Conservation (phyloP, 92 coral and sea anemone genomes). For the Phymanthus crucifer region DNA sequence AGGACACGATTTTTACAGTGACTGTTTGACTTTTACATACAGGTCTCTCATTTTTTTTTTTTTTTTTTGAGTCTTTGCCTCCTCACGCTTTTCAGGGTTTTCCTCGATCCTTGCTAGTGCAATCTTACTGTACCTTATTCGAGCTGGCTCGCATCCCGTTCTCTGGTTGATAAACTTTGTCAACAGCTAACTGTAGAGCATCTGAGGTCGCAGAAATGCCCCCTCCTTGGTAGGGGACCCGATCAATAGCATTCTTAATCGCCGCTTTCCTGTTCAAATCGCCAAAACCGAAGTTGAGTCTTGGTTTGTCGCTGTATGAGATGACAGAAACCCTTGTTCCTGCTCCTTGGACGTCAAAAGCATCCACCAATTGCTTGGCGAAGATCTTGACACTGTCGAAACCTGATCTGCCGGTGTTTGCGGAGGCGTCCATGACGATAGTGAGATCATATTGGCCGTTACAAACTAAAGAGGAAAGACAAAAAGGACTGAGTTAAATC, state of each 20-base stretch:
- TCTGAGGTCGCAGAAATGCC: conserved; percentile 17
- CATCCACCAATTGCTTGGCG: conserved; percentile 54
- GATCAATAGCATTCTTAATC: conserved; percentile 21
- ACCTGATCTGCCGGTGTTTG: conserved; percentile 43
- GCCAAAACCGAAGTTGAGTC: conserved; percentile 39
- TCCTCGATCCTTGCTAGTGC: neutral
- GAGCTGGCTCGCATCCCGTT: conserved; percentile 25
- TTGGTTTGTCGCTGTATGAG: conserved; percentile 44
- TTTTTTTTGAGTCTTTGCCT: neutral
- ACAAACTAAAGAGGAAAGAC: conserved; percentile 41
- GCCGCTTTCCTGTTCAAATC: conserved; percentile 23
- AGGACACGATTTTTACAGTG: too few relatives aligned
- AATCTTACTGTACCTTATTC: conserved; percentile 23
- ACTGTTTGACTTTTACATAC: too few relatives aligned
- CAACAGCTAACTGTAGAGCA: conserved; percentile 34
- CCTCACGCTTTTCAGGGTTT: too few relatives aligned
- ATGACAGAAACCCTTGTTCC: conserved; percentile 56
- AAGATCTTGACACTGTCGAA: conserved; percentile 58
- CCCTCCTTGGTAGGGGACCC: conserved; percentile 22
- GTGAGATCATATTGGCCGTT: conserved; percentile 58
- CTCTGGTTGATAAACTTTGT: conserved; percentile 12
- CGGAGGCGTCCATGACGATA: conserved; percentile 57
- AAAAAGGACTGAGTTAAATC: neutral
- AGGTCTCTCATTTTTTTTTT: too few relatives aligned
- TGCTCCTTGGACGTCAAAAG: conserved; percentile 49